These are phyloP conservation scores for Odontomyia ornata DNA, from an alignment of 2,888 invertebrate species.

Conservation along the genomic window DNA sequence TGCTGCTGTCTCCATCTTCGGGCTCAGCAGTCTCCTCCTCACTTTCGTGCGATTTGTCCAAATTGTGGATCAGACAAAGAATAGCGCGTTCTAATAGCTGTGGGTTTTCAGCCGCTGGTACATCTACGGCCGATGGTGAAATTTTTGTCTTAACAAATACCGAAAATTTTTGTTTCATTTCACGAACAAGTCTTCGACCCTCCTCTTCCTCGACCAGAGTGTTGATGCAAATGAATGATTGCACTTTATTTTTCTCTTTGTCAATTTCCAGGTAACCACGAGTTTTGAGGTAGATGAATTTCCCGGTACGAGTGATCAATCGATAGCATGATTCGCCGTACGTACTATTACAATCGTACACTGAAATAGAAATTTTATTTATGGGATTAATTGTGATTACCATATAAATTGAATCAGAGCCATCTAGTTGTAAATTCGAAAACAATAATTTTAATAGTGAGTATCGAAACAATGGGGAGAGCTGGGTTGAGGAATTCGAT, in stretches of 20 bases:
- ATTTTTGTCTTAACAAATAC: constrained; percentile 71
- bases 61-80: constrained; percentile 71
- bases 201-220: constrained; percentile 78
- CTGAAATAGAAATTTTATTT: constrained; percentile 62
- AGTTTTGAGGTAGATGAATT: constrained; percentile 84
- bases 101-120: constrained; percentile 74
- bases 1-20: constrained; percentile 14
- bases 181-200: constrained; percentile 75
- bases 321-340: constrained; percentile 89
- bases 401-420: no score
- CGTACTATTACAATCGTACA: constrained; percentile 86
- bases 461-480: no score
- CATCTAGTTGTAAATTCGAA: no score
- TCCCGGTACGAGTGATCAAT: constrained; percentile 81
- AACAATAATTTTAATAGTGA: no score
- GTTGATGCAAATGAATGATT: constrained; percentile 88
- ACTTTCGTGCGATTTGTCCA: constrained; percentile 55
- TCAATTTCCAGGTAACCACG: constrained; percentile 86
- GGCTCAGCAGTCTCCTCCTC: constrained; percentile 52
- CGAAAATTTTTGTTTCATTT: constrained; percentile 83
- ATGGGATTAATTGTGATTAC: no score
- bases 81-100: constrained; percentile 76
- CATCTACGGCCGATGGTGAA: constrained; percentile 60
- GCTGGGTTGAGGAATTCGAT: no score
- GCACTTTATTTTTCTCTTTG: constrained; percentile 76